Percentiles rank a stretch among this genome's conserved stretches.
Conservation (phyloP, 2,888 invertebrate species). For the Xestia c-nigrum region DNA sequence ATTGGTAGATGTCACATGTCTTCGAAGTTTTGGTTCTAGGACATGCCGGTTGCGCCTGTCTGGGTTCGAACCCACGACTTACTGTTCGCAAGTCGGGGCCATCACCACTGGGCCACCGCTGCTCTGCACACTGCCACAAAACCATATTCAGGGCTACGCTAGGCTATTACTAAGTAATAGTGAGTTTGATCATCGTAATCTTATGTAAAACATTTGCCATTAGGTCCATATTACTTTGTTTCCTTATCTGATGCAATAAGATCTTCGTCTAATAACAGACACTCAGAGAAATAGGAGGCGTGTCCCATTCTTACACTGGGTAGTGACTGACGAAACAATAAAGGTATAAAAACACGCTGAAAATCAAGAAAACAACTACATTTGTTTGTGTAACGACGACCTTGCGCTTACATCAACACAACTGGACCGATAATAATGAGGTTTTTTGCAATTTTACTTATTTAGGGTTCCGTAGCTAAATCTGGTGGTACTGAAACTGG, state of each 20-base stretch:
- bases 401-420: constrained; percentile 59
- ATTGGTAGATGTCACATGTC: too few species aligned
- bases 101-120: too few species aligned
- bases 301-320: neutral
- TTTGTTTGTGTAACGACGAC: constrained; percentile 57
- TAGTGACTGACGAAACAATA: constrained; percentile 16
- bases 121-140: too few species aligned
- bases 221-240: neutral
- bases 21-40: too few species aligned
- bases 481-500: neutral
- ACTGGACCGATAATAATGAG: constrained; percentile 64
- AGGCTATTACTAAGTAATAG: neutral
- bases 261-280: neutral
- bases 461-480: constrained; percentile 28
- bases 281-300: neutral
- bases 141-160: neutral
- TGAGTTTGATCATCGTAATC: neutral
- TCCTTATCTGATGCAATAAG: neutral
- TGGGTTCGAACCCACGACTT: too few species aligned
- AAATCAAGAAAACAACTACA: constrained; percentile 46
- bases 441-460: constrained; percentile 48
- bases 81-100: too few species aligned
- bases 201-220: neutral
- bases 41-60: too few species aligned
- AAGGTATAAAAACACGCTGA: constrained; percentile 23